Conservation (phyloP, 2,113 vertebrate genomes). For the Pseudonaja textilis region DNA sequence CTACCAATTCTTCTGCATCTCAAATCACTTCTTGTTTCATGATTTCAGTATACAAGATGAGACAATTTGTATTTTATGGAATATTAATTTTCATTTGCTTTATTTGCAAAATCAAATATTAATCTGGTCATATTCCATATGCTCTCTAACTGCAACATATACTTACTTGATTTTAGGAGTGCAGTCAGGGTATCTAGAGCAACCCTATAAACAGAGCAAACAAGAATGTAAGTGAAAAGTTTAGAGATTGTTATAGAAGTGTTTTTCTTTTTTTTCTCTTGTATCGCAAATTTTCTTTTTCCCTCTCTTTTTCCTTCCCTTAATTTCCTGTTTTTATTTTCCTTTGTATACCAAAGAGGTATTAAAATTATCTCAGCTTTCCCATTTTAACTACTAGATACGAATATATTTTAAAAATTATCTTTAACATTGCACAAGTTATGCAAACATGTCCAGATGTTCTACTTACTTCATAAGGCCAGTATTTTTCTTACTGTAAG, state of each 20-base stretch:
- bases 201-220: constrained; percentile 84
- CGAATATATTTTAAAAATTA: neutral
- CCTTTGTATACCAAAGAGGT: neutral
- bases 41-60: neutral
- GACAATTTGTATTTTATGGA: neutral
- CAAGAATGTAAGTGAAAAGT: constrained; percentile 58
- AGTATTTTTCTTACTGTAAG: constrained; percentile 93
- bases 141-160: constrained; percentile 50
- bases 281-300: neutral
- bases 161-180: constrained; percentile 99
- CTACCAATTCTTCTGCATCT: neutral
- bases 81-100: neutral
- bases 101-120: neutral
- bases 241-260: constrained; percentile 13
- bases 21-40: neutral
- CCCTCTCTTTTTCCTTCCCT: neutral
- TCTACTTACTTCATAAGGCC: constrained; percentile 88
- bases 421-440: neutral
- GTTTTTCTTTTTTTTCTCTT: neutral
- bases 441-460: constrained; percentile 29
- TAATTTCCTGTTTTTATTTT: neutral
- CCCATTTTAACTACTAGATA: neutral
- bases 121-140: neutral
- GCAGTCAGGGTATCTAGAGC: constrained; percentile 93
- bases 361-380: neutral